These are phyloP conservation scores for Lacanobia wlatinum DNA, from an alignment of 2,888 invertebrate genomes.

Conservation along the genomic window DNA sequence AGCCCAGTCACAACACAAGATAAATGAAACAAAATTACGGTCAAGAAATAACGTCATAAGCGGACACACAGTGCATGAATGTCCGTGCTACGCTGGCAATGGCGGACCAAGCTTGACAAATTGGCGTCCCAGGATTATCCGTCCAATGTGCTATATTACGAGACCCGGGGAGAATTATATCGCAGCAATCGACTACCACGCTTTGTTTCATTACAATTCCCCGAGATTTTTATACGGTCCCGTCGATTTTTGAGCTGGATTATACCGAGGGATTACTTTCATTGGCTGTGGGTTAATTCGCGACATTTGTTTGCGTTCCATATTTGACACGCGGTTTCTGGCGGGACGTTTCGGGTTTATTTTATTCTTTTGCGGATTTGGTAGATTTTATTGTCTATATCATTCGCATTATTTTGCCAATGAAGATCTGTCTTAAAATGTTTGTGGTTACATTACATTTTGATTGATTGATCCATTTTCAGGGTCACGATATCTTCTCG, in stretches of 20 bases:
- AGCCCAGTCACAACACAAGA: conserved; percentile 48
- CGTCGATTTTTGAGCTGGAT: conserved; percentile 42
- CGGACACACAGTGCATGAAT: conserved; percentile 60
- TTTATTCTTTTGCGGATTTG: conserved; percentile 33
- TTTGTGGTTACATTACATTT: neutral
- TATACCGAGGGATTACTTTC: conserved; percentile 56
- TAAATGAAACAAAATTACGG: conserved; percentile 62
- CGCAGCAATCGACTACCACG: conserved; percentile 50
- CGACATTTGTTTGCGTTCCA: conserved; percentile 39
- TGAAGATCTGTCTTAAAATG: neutral
- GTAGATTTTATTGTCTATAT: conserved; percentile 16
- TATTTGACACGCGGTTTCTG: conserved; percentile 47
- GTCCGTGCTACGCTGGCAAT: conserved; percentile 64
- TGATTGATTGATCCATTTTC: neutral
- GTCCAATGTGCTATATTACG: conserved; percentile 71
- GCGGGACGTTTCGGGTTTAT: conserved; percentile 32
- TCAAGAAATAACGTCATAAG: conserved; percentile 58
- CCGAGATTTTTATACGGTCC: conserved; percentile 61
- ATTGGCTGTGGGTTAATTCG: conserved; percentile 48
- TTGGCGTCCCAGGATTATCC: conserved; percentile 82
- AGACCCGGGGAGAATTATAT: conserved; percentile 62
- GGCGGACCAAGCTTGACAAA: conserved; percentile 79
- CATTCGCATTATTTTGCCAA: neutral
- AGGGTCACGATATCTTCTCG: neutral
- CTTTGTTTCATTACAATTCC: conserved; percentile 61